Conservation (phyloP, 2,797 vertebrate species). For the Schizopygopsis pylzovi region DNA sequence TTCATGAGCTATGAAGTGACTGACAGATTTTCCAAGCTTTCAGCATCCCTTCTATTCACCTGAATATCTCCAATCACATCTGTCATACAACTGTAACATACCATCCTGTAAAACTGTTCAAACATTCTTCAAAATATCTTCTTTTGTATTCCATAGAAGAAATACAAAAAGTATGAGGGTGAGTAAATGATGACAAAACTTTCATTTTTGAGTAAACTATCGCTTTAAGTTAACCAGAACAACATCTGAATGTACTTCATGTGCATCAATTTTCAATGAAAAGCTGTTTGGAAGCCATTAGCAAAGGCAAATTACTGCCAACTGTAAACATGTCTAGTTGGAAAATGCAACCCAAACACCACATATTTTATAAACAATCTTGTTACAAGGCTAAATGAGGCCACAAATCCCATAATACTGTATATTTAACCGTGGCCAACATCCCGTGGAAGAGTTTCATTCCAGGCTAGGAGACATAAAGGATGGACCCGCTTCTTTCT, state of each 20-base stretch:
- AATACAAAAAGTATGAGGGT: not conserved
- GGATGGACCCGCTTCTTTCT: slow-evolving; percentile 37
- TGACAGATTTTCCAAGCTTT: not conserved
- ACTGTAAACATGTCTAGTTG: not conserved
- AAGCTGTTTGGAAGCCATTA: not conserved
- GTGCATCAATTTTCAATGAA: slow-evolving; percentile 20
- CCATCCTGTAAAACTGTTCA: not conserved
- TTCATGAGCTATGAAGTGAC: not conserved
- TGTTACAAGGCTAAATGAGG: slow-evolving; percentile 50
- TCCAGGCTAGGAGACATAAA: slow-evolving; percentile 25
- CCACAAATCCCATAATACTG: slow-evolving; percentile 41
- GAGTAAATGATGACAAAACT: not conserved
- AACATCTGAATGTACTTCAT: not conserved
- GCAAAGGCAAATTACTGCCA: slow-evolving; percentile 22
- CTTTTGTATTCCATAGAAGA: not conserved
- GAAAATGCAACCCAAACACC: not conserved
- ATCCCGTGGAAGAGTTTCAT: not conserved
- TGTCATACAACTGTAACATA: not conserved
- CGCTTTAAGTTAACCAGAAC: not conserved
- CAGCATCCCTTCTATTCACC: not conserved
- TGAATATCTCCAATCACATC: not conserved
- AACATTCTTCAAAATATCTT: not conserved
- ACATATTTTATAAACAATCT: slow-evolving; percentile 15
- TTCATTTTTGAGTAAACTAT: too few relatives aligned
- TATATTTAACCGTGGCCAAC: slow-evolving; percentile 34